A percentile compares a stretch with the other conserved stretches of the same genome.
phyloP scores from a whole-genome alignment of 2,113 vertebrate genomes.

The Genyomyrus donnyi region DNA sequence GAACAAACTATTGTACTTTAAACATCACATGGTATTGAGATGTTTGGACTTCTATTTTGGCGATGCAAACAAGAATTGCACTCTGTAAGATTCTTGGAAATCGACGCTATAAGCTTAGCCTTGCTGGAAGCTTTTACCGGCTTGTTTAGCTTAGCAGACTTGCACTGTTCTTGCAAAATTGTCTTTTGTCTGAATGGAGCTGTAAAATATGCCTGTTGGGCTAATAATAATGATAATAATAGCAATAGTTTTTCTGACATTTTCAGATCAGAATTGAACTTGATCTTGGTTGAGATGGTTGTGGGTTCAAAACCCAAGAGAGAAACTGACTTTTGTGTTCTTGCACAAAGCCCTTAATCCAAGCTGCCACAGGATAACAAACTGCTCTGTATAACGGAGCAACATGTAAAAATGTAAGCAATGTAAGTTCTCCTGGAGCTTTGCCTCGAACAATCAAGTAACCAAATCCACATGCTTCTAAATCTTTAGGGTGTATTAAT shows the following conservation, averaged over 20 bases:
- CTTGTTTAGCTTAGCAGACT: background rate
- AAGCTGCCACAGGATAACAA: constrained; percentile 40
- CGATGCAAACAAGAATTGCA: background rate
- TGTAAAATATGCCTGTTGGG: background rate
- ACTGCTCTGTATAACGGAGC: constrained; percentile 40
- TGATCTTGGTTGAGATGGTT: background rate
- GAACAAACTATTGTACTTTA: constrained; percentile 3
- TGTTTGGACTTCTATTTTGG: constrained; percentile 3
- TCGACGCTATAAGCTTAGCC: background rate
- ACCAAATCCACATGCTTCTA: constrained; percentile 52
- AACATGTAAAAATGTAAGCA: constrained; percentile 44
- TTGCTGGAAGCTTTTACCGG: background rate
- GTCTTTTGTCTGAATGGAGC: background rate
- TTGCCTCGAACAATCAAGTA: constrained; percentile 46
- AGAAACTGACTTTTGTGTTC: background rate
- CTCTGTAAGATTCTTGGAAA: constrained; percentile 3
- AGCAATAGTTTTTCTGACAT: background rate
- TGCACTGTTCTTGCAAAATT: background rate
- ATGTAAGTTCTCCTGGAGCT: constrained; percentile 40
- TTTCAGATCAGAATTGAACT: background rate
- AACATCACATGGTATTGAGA: background rate
- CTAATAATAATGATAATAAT: background rate
- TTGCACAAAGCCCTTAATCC: constrained; percentile 39
- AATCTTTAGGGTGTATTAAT: constrained; percentile 30
- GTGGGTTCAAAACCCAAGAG: constrained; percentile 14